A percentile compares a stretch with the other conserved stretches of the same genome.
These are phyloP conservation scores for Crematogaster levior DNA, from an alignment of 2,888 invertebrate genomes.

Conservation along the genomic window DNA sequence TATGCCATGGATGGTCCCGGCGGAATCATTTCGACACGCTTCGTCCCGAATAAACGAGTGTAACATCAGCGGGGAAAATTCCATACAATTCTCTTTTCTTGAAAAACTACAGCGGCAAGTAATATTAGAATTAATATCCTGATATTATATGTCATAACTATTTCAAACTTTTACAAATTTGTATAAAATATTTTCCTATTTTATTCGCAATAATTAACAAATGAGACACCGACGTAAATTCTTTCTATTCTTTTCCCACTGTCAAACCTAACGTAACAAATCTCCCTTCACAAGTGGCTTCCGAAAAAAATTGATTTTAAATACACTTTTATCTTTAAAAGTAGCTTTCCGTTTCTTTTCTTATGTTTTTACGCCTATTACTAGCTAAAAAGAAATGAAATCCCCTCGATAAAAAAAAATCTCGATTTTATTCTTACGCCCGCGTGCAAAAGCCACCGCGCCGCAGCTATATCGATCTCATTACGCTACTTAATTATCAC, in stretches of 20 bases:
- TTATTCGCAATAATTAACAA: background rate
- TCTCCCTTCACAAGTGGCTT: background rate
- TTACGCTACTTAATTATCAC: slow-evolving; percentile 39
- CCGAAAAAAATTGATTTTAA: background rate
- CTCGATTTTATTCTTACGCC: background rate
- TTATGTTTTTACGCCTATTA: background rate
- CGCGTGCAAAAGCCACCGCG: slow-evolving; percentile 19
- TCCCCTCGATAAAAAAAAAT: background rate
- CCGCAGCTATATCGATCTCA: slow-evolving; percentile 18
- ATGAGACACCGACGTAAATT: background rate
- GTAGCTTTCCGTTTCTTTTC: no score
- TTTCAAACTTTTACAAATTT: background rate
- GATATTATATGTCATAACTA: background rate
- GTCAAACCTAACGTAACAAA: background rate
- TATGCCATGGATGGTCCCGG: slow-evolving; percentile 21
- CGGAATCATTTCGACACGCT: slow-evolving; percentile 50
- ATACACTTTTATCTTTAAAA: background rate
- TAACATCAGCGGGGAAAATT: slow-evolving; percentile 4
- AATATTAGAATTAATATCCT: background rate
- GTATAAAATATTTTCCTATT: background rate
- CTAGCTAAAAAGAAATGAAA: no score
- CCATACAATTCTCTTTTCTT: background rate
- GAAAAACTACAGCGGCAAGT: background rate
- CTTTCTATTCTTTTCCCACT: background rate
- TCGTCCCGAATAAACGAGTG: slow-evolving; percentile 41